These are phyloP conservation scores for Hemiprocne comata DNA, from an alignment of 2,113 vertebrate species.

Conservation along the genomic window DNA sequence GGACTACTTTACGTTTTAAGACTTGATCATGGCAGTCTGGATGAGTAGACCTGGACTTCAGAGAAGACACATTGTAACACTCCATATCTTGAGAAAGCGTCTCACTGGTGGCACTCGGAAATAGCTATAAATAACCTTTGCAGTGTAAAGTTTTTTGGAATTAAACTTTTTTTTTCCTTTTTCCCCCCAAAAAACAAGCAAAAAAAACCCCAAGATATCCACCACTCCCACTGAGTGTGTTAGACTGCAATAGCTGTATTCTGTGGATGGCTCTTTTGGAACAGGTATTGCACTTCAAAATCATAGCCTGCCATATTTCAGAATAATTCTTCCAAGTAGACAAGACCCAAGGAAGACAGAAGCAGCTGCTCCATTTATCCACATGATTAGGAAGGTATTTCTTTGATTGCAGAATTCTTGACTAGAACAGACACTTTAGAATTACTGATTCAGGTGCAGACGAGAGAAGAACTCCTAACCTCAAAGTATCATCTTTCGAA, in stretches of 20 bases:
- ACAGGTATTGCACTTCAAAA: not conserved
- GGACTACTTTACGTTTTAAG: not conserved
- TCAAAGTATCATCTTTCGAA: not conserved
- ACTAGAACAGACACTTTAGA: not conserved
- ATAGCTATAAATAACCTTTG: not conserved
- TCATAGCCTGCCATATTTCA: not conserved
- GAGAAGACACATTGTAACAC: not conserved
- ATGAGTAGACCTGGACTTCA: not conserved
- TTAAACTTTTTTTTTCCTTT: too few relatives aligned
- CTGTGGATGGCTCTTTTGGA: not conserved
- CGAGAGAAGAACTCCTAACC: not conserved
- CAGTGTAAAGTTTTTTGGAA: not conserved
- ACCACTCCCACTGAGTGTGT: not conserved
- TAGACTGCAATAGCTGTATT: not conserved
- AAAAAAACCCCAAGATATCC: too few relatives aligned
- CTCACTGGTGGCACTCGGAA: not conserved
- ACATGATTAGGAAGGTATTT: not conserved
- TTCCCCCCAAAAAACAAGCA: too few relatives aligned
- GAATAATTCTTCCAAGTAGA: not conserved
- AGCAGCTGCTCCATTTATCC: not conserved
- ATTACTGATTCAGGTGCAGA: not conserved
- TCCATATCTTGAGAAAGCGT: not conserved
- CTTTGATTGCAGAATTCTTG: not conserved
- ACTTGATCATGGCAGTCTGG: not conserved
- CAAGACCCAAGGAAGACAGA: not conserved